Percentiles rank a stretch among this genome's conserved stretches.
Conservation (phyloP, 2,888 invertebrate genomes). For the Phalera bucephala region DNA sequence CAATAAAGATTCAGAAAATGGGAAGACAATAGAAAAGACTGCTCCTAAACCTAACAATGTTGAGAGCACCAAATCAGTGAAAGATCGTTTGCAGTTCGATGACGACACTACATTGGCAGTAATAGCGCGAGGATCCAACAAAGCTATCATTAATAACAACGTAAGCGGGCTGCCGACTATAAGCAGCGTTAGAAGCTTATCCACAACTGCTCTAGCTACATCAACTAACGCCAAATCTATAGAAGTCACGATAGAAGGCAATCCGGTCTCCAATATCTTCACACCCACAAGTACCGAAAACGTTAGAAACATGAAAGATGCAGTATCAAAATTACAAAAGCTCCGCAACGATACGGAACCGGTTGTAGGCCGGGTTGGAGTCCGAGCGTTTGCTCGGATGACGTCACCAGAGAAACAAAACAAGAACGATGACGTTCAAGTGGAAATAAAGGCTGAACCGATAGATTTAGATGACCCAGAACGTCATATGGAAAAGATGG, state of each 20-base stretch:
- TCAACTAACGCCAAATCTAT: constrained; percentile 28
- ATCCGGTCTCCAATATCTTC: constrained; percentile 50
- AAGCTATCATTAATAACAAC: constrained; percentile 22
- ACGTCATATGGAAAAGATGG: constrained; percentile 61
- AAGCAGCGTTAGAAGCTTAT: constrained; percentile 60
- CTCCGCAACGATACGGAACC: constrained; percentile 44
- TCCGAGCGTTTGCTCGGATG: constrained; percentile 72
- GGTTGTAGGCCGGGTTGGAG: constrained; percentile 63
- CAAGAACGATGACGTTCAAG: constrained; percentile 43
- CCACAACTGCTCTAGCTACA: constrained; percentile 36
- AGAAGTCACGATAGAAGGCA: constrained; percentile 46
- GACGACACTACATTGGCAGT: constrained; percentile 59
- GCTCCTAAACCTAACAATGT: constrained; percentile 13
- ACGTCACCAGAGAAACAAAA: constrained; percentile 38
- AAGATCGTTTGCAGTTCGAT: constrained; percentile 49
- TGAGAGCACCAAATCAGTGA: constrained; percentile 33
- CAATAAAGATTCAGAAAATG: constrained; percentile 6
- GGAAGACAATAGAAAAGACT: constrained; percentile 1
- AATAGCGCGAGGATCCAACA: constrained; percentile 44
- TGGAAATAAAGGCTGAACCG: constrained; percentile 72
- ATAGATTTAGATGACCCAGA: constrained; percentile 67
- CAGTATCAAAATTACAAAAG: constrained; percentile 52
- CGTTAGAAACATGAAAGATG: constrained; percentile 53
- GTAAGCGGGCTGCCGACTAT: constrained; percentile 56
- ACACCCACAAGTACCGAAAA: constrained; percentile 56